Evolutionary conservation across 2,888 invertebrate species (phyloP), one percentile per base, ranked within the genome.

Genomic region (Ashinkailepas kermadecensis): DNA sequence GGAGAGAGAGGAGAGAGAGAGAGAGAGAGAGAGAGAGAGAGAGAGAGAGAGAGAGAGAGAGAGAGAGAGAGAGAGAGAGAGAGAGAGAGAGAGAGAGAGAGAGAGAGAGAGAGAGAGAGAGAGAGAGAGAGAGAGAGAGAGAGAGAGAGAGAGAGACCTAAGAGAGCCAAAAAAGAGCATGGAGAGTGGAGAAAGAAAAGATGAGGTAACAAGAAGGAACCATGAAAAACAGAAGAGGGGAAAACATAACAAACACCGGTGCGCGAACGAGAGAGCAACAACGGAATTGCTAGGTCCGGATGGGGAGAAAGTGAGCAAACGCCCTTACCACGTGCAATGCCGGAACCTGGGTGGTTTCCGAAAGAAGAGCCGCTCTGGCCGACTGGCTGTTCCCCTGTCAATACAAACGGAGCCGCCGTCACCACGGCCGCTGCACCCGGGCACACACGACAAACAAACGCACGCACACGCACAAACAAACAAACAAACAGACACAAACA

Each of bases 121-220:
- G 62, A 59, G 80, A 80, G 80, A 59, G 62, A 59, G 80, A 80
- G 80, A 80, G 80, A 59, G 80, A 59, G 80, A 80, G 80, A 59
- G 62, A 59, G 62, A 58, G 56, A 80, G n/a, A 59, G n/a, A 80
- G 39, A 80, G 62, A 15, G 6, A 59, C n/a, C 54, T 23, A 18
- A 39, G 23, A 10, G 23, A 25, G 59, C 1, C 3, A 1, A 39
- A 39, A 1, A 39, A 39, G 39, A 39, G 2, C 39, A 4, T 39
- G 39, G 39, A 39, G 4, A 39, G 39, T 39, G 39, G 39, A 39
- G 1, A 39, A 1, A 39, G 39, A 39, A 39, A 39, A 39, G 39
- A 39, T 39, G 39, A 39, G 39, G 39, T 3, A 39, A 39, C 39
- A 39, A 1, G 39, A 39, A 39, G 39, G 4, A 39, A 39, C 1